A percentile compares a stretch with the other conserved stretches of the same genome.
These are phyloP conservation scores for Lasaia peninsularis DNA, from an alignment of 1,140 invertebrate genomes.

Conservation along the genomic window DNA sequence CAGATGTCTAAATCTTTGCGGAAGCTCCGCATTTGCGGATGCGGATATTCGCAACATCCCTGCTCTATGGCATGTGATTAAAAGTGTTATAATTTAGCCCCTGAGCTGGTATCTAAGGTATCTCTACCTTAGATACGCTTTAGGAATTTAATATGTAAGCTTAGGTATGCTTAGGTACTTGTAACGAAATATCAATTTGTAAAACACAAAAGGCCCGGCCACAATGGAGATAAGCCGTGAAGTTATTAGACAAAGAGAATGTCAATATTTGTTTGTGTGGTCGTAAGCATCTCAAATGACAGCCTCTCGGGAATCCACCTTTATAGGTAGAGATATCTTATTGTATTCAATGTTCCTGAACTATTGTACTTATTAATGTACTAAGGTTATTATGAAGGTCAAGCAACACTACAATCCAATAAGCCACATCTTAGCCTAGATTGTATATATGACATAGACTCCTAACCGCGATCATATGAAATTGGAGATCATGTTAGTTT, in stretches of 20 bases:
- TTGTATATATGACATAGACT: not conserved
- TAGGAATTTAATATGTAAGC: slow-evolving; percentile 5
- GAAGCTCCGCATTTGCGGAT: too few relatives aligned
- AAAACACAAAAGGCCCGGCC: slow-evolving; percentile 48
- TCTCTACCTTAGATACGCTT: not conserved
- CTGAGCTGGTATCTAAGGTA: not conserved
- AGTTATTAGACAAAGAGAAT: slow-evolving; percentile 60
- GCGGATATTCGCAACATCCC: too few relatives aligned
- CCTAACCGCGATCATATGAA: not conserved
- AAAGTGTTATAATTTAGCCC: too few relatives aligned
- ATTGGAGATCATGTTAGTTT: not conserved
- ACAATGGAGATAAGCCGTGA: slow-evolving; percentile 60
- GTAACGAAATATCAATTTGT: slow-evolving; percentile 19
- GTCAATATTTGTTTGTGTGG: slow-evolving; percentile 63
- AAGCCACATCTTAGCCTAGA: slow-evolving; percentile 3
- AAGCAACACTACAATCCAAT: not conserved
- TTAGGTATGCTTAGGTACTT: slow-evolving; percentile 2
- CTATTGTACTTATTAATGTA: not conserved
- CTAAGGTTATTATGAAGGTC: not conserved
- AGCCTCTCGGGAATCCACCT: slow-evolving; percentile 52
- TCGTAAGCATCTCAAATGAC: slow-evolving; percentile 37
- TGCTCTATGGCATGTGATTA: not conserved
- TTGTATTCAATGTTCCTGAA: not conserved
- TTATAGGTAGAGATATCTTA: slow-evolving; percentile 8
- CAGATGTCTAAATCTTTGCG: too few relatives aligned